Base-by-base conservation (phyloP, 2,797 vertebrate genomes). In the Hozukius guyotensis region DNA sequence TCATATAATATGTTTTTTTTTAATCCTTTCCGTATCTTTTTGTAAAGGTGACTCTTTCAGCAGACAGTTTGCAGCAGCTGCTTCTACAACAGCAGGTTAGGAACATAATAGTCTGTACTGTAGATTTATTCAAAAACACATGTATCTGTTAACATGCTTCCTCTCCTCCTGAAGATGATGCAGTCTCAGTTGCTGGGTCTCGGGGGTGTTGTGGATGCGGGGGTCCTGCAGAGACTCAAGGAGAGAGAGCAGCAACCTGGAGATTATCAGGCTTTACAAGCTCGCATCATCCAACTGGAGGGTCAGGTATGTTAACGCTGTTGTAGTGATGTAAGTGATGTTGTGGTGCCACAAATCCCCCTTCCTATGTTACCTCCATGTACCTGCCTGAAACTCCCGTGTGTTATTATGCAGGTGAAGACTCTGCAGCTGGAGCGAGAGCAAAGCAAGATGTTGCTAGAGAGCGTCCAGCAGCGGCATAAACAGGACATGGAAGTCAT, bases 401-500 rank as follows among this genome's bases (percentile, higher is more conserved):
- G 16, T 89, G 49, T 85, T 75, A 2, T 61, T 70, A 60, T 81
- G 25, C 84, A 99, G 98, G 94, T 97, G 36, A 96, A 87, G 70
- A 95, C 89, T 1, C 87, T 98, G 85, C 96, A 97, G 89, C 89
- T 97, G 74, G 97, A 98, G 87, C 93, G 86, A 80, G 92, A 94
- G 6, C 97, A 98, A 89, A 95, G 94, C 34, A 92, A 89, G 46
- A 88, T 95, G 78, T 80, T 98, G 78, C 86, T 98, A 42, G 95
- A 97, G 73, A 96, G 91, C 5, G 49, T 97, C 49, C 96, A 97
- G 77, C 95, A 96, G 88, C 88, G 83, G 34, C 96, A 98, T 84
- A 94, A 94, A 87, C 95, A 97, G 2, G 97, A 99, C 62, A 83
- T 96, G 53, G 95, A 97, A 60, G 94, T 97, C 49, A 93, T 97